These are phyloP conservation scores for Altica lythri DNA, from an alignment of 2,888 invertebrate species.

Conservation along the genomic window DNA sequence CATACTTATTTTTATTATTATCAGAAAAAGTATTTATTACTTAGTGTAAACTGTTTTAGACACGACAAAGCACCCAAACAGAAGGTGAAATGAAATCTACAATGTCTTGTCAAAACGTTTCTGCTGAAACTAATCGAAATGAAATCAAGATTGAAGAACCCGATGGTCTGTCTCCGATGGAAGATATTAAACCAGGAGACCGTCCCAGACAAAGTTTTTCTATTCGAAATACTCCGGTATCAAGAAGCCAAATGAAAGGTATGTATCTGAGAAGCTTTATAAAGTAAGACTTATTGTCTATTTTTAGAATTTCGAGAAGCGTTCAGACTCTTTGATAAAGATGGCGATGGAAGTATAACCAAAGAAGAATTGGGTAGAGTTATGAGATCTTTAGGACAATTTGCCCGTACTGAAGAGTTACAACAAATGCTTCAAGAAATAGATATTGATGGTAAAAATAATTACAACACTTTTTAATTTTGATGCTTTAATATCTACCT, in stretches of 20 bases:
- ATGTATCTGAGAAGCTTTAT: conserved; percentile 28
- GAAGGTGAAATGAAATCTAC: conserved; percentile 39
- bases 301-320: conserved; percentile 83
- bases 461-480: no score
- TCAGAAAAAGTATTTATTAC: no score
- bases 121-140: conserved; percentile 1
- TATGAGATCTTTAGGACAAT: conserved; percentile 85
- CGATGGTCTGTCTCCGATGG: conserved; percentile 18
- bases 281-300: not conserved
- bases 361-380: conserved; percentile 85
- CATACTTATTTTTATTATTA: not conserved
- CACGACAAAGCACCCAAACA: conserved; percentile 47
- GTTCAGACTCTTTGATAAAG: conserved; percentile 85
- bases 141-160: conserved; percentile 17
- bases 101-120: conserved; percentile 29
- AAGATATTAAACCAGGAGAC: conserved; percentile 27
- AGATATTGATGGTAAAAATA: conserved; percentile 52
- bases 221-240: conserved; percentile 57
- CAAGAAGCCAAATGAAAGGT: conserved; percentile 85
- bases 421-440: conserved; percentile 84
- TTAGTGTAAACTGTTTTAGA: conserved; percentile 46
- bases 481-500: no score
- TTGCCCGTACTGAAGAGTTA: conserved; percentile 83
- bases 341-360: conserved; percentile 85
- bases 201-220: conserved; percentile 35